Percentiles rank a stretch among this genome's conserved stretches.
Evolutionary conservation across 2,888 invertebrate genomes (phyloP).

Genomic region (Lepidonotus clava): DNA sequence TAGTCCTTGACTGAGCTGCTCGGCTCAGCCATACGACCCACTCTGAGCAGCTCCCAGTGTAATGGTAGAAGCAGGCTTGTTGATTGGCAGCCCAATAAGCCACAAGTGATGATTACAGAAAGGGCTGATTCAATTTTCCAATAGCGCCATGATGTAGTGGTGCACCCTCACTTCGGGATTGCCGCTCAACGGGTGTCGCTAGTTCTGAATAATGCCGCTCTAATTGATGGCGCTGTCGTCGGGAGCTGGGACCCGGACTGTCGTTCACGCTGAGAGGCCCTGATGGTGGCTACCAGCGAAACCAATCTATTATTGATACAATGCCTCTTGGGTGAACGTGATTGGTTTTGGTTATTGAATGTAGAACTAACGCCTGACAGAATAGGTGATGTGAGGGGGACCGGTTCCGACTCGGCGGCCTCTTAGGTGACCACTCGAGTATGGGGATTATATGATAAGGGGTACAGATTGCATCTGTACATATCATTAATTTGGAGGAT

Average conservation of each 20-base stretch:
- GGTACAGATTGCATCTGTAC: too few relatives aligned
- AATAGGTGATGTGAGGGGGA: too few relatives aligned
- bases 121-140: not conserved
- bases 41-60: not conserved
- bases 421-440: too few relatives aligned
- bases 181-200: not conserved
- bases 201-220: conserved; percentile 13
- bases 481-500: too few relatives aligned
- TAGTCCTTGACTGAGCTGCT: not conserved
- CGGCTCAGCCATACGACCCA: too few relatives aligned
- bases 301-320: not conserved
- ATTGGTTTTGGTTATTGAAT: too few relatives aligned
- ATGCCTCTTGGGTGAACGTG: too few relatives aligned
- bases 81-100: conserved; percentile 23
- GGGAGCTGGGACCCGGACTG: not conserved
- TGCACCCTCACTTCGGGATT: not conserved
- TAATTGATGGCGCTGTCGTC: conserved; percentile 7
- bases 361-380: too few relatives aligned
- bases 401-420: too few relatives aligned
- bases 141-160: not conserved
- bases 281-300: not conserved
- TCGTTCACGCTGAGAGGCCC: not conserved
- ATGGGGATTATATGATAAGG: too few relatives aligned
- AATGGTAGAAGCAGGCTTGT: too few relatives aligned
- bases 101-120: conserved; percentile 5